Evolutionary conservation across 2,797 vertebrate genomes (phyloP).

Genomic region (Streptopelia turtur): DNA sequence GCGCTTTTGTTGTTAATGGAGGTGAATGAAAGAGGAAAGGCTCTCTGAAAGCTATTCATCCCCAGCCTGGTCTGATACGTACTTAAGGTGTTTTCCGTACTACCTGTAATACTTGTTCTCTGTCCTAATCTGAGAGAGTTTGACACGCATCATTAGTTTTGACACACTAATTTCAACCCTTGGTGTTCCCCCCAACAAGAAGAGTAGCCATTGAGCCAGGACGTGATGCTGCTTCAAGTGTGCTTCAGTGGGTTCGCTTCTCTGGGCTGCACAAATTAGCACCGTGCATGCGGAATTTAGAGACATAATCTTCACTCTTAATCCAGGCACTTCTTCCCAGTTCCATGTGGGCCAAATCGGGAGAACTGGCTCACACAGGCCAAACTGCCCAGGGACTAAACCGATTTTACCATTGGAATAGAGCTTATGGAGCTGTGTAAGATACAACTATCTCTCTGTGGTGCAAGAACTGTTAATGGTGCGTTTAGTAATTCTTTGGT

Average conservation of each 20-base stretch:
- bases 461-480: not conserved
- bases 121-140: not conserved
- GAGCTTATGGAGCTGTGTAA: not conserved
- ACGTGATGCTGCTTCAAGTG: not conserved
- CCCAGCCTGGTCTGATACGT: not conserved
- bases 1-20: constrained; percentile 51
- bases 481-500: constrained; percentile 29
- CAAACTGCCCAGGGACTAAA: not conserved
- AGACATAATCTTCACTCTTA: not conserved
- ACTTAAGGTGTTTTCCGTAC: constrained; percentile 37
- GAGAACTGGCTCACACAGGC: not conserved
- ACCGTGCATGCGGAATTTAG: not conserved
- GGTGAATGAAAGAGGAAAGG: constrained; percentile 27
- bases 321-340: not conserved
- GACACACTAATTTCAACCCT: constrained; percentile 19
- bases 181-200: not conserved
- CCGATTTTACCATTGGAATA: accelerated
- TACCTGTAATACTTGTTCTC: constrained; percentile 22
- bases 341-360: not conserved
- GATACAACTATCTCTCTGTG: not conserved
- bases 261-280: not conserved
- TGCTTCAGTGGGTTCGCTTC: not conserved
- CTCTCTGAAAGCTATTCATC: constrained; percentile 41
- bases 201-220: not conserved
- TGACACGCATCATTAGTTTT: constrained; percentile 44